These are phyloP conservation scores for Trichosurus vulpecula DNA, from an alignment of 2,797 vertebrate species.

Conservation along the genomic window DNA sequence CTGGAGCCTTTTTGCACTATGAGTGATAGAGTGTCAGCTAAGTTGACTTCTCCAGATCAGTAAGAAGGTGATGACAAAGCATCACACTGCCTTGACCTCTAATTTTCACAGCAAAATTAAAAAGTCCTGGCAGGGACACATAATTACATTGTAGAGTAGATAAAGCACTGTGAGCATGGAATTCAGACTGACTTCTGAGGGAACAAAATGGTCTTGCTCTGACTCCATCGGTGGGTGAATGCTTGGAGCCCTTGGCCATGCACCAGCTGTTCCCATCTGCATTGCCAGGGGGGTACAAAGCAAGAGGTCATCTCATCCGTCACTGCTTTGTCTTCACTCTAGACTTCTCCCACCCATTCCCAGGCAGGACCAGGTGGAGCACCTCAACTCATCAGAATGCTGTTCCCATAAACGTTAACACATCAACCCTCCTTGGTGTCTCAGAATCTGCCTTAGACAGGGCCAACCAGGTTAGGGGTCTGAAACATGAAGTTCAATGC, in stretches of 20 bases:
- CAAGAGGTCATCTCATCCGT: neutral
- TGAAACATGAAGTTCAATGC: neutral
- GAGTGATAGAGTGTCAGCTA: neutral
- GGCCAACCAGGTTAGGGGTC: neutral
- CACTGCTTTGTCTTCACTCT: neutral
- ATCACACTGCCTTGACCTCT: neutral
- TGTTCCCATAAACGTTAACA: neutral
- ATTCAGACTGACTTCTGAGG: neutral
- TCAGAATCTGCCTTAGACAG: neutral
- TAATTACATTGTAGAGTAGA: neutral
- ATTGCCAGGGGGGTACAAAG: neutral
- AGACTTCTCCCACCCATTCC: neutral
- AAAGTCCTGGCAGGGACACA: neutral
- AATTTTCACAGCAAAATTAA: neutral
- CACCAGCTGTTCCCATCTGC: neutral
- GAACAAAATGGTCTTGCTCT: neutral
- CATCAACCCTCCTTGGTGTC: neutral
- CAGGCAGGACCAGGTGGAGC: neutral
- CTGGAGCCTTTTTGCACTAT: neutral
- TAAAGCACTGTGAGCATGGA: neutral
- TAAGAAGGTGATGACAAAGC: neutral
- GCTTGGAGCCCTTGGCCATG: neutral
- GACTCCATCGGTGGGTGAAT: neutral
- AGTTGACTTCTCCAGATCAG: neutral
- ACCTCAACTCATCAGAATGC: neutral